Conservation (phyloP, 37 sponge, comb jelly and placozoan species). For the Halisarca cf. caerulea region DNA sequence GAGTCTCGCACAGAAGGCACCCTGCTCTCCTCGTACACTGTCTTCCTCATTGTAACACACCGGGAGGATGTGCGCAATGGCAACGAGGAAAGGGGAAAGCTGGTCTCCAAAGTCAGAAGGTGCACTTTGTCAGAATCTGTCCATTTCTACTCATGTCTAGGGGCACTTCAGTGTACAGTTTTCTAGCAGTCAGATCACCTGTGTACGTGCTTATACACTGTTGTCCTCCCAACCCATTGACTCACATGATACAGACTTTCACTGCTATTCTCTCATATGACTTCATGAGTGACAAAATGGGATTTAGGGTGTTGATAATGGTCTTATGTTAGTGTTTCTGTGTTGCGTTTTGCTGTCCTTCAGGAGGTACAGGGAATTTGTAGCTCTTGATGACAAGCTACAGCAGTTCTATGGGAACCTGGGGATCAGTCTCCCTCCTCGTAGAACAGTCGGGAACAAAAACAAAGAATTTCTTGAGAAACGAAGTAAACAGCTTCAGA, state of each 20-base stretch:
- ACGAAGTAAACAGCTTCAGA: slow-evolving; percentile 43
- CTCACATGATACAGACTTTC: too few relatives aligned
- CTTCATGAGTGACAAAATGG: too few relatives aligned
- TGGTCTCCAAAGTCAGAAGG: too few relatives aligned
- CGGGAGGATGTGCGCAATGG: neutral
- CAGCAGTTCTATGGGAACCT: slow-evolving; percentile 57
- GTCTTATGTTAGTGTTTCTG: neutral
- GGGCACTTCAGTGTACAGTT: too few relatives aligned
- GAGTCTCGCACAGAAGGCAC: slow-evolving; percentile 14
- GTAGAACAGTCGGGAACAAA: slow-evolving; percentile 54
- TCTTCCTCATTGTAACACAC: slow-evolving; percentile 38
- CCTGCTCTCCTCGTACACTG: slow-evolving; percentile 39
- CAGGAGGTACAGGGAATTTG: slow-evolving; percentile 68
- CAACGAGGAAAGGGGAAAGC: neutral
- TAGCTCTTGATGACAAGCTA: slow-evolving; percentile 54
- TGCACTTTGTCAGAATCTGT: too few relatives aligned
- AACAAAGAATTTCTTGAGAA: slow-evolving; percentile 55
- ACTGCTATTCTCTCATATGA: too few relatives aligned
- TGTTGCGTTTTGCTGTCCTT: neutral
- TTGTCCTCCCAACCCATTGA: too few relatives aligned
- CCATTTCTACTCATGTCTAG: too few relatives aligned
- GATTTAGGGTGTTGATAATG: neutral
- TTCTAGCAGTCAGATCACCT: too few relatives aligned
- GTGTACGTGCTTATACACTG: too few relatives aligned
- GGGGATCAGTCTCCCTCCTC: slow-evolving; percentile 37